phyloP scores from a whole-genome alignment of 2,888 invertebrate species.

The Epinotia brunnichana region DNA sequence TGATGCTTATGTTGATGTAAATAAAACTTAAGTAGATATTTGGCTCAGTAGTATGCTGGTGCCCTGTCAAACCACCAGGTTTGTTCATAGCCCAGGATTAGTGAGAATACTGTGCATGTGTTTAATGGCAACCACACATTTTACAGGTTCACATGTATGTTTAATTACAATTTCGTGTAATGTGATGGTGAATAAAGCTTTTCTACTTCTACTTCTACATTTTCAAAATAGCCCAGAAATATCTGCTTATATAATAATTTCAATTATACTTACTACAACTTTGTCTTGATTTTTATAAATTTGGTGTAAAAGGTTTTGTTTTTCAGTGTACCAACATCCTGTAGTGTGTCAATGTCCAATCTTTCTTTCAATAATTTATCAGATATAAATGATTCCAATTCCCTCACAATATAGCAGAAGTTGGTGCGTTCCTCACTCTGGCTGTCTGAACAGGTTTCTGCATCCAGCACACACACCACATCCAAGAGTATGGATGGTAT shows the following conservation, averaged over 20 bases:
- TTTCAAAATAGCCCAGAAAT: no score
- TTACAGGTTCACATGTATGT: no score
- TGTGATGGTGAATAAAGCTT: no score
- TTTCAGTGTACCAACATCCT: conserved; percentile 94
- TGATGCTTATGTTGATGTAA: no score
- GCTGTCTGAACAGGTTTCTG: conserved; percentile 89
- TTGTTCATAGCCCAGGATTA: no score
- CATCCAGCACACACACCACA: conserved; percentile 92
- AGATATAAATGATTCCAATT: conserved; percentile 91
- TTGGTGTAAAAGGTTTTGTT: conserved; percentile 96
- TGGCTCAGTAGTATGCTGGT: no score
- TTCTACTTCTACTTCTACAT: no score
- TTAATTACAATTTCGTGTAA: no score
- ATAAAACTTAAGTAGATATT: no score
- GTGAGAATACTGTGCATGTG: neutral
- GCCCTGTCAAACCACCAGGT: no score
- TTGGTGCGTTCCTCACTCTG: conserved; percentile 89
- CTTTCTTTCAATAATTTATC: conserved; percentile 95
- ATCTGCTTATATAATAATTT: neutral
- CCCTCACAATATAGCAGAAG: conserved; percentile 90
- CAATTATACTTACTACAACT: conserved; percentile 93
- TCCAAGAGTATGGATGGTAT: conserved; percentile 93
- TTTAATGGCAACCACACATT: neutral
- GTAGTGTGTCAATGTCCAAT: conserved; percentile 95
- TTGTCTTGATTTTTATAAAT: conserved; percentile 98